These are phyloP conservation scores for Cepaea hortensis DNA, from an alignment of 2,888 invertebrate genomes.

Conservation along the genomic window DNA sequence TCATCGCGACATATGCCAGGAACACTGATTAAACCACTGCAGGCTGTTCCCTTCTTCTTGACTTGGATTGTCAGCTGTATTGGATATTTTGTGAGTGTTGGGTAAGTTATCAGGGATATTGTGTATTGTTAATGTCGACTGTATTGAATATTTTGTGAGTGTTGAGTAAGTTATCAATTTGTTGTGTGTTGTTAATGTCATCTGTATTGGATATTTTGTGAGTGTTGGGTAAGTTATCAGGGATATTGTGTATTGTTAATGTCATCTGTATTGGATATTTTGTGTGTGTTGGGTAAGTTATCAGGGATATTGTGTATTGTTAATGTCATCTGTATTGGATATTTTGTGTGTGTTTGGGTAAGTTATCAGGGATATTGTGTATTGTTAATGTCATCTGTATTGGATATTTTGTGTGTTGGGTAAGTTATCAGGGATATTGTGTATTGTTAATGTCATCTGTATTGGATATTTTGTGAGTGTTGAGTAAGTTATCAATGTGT, in stretches of 20 bases:
- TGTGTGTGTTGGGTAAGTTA: conserved; percentile 5
- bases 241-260: not conserved
- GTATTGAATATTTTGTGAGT: conserved; percentile 22
- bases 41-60: conserved; percentile 9
- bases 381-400: not conserved
- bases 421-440: no score
- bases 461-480: conserved; percentile 13
- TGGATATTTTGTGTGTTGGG: not conserved
- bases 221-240: no score
- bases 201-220: no score
- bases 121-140: not conserved
- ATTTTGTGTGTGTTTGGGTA: no score
- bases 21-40: not conserved
- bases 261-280: conserved; percentile 17
- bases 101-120: not conserved
- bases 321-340: no score
- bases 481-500: not conserved
- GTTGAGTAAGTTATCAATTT: not conserved
- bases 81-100: conserved; percentile 7
- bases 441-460: not conserved
- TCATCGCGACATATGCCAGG: not conserved
- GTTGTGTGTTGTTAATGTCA: no score
- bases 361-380: no score
- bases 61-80: conserved; percentile 13
- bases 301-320: no score